A percentile compares a stretch with the other conserved stretches of the same genome.
These are phyloP conservation scores for Ichneumoninae sp. DNA, from an alignment of 2,888 invertebrate species.

Conservation along the genomic window DNA sequence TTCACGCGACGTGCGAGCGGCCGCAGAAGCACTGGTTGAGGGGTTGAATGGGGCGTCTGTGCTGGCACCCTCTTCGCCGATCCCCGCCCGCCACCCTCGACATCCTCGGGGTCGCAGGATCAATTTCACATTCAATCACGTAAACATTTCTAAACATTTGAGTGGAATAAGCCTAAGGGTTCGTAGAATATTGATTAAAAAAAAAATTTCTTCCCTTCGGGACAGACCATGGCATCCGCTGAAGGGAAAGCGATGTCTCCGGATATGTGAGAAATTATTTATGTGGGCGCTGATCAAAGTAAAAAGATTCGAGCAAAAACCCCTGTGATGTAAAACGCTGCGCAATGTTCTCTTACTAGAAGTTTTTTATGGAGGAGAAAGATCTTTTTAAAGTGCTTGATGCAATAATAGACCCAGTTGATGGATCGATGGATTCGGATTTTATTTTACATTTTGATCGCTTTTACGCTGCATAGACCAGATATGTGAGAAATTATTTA, in stretches of 20 bases:
- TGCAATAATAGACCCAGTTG: background rate
- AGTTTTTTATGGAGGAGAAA: background rate
- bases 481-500: too few species aligned
- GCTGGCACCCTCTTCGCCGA: constrained; percentile 45
- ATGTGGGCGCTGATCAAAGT: background rate
- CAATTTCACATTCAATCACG: constrained; percentile 61
- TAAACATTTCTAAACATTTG: constrained; percentile 53
- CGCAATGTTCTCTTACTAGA: background rate
- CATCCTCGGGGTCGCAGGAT: constrained; percentile 39
- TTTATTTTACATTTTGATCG: background rate
- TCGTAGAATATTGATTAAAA: constrained; percentile 11
- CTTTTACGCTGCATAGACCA: background rate
- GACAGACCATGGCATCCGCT: background rate
- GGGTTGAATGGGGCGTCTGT: constrained; percentile 44
- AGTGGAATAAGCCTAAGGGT: constrained; percentile 22
- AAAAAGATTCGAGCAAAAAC: background rate
- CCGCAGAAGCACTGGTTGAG: constrained; percentile 41
- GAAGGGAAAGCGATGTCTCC: background rate
- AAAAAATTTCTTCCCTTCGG: background rate
- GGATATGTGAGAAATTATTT: background rate
- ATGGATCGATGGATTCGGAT: background rate
- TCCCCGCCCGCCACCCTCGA: constrained; percentile 11
- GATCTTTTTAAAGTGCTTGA: background rate
- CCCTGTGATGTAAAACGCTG: background rate
- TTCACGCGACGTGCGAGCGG: constrained; percentile 53